Evolutionary conservation across 2,888 invertebrate genomes (phyloP), one percentile per base, ranked within the genome.

Genomic region (Strigamia transsilvanica): DNA sequence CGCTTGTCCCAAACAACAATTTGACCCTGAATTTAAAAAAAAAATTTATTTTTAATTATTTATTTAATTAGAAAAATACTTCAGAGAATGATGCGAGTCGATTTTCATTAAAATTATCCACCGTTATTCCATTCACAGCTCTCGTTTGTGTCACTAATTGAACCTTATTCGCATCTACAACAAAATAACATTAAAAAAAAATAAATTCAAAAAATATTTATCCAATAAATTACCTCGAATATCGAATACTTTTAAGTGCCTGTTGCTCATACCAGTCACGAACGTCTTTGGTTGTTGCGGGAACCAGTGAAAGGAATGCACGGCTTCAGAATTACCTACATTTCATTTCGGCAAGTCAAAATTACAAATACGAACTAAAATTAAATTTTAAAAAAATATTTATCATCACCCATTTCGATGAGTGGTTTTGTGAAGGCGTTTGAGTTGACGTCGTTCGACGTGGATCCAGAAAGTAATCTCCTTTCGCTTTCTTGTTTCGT

Each of bases 1-100:
- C 97, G 90, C 79, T 93, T 91, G 88, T 98, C 98, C 97, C 97
- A 98, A 83, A 97, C 91, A 84, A 92, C 92, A 82, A 95, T 92
- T 85, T 93, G 92, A 86, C 92, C 93, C 86, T 88, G 86, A 82
- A 56, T 83, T n/a, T 51, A 51, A 42, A 84, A 83, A 38, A 77
- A 46, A 82, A 80, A 61, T 12, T 79, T 12, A 41, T 79, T 38
- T 42, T 73, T 46, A 46, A 12, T 13, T 13, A 15, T 46, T 46
- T 12, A 4, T 42, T 46, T 46, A 41, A 79, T 6, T 9, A 81
- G 3, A 79, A 34, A 42, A 79, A 15, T 83, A 84, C 84, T 80
- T 96, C 96, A 77, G 92, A 91, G 86, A 92, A 95, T 61, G 97
- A 95, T 81, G 96, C 96, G 21, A 97, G 87, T 88, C 95, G 93